A percentile compares a stretch with the other conserved stretches of the same genome.
Conservation (phyloP, 2,113 vertebrate species). For the Lichenostomus cassidix region DNA sequence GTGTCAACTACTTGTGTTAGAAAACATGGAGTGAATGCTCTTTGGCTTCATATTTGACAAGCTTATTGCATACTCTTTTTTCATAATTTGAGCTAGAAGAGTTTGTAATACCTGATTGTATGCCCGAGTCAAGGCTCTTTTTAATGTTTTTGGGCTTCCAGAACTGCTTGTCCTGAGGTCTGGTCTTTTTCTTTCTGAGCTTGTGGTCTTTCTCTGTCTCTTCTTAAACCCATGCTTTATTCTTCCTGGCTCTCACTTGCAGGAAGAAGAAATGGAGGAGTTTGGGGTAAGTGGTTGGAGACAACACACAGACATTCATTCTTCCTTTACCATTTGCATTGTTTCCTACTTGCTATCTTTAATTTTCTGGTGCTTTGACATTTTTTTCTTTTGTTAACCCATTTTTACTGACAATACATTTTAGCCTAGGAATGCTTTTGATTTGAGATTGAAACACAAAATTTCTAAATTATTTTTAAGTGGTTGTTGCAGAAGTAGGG, state of each 20-base stretch:
- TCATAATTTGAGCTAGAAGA: slow-evolving; percentile 24
- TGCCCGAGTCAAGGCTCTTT: slow-evolving; percentile 18
- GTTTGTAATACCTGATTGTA: slow-evolving; percentile 3
- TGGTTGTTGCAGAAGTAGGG: background rate
- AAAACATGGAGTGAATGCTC: background rate
- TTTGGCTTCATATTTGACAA: background rate
- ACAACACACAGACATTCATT: slow-evolving; percentile 64
- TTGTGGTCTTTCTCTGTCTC: slow-evolving; percentile 88
- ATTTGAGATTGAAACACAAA: slow-evolving; percentile 58
- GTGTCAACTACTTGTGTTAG: background rate
- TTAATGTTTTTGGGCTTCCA: slow-evolving; percentile 76
- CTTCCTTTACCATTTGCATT: slow-evolving; percentile 64
- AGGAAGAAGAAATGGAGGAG: slow-evolving; percentile 99
- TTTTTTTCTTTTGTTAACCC: slow-evolving; percentile 69
- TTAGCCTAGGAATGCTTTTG: slow-evolving; percentile 72
- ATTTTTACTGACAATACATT: slow-evolving; percentile 64
- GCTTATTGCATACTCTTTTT: slow-evolving; percentile 2
- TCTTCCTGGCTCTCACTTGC: slow-evolving; percentile 90
- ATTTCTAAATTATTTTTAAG: slow-evolving; percentile 38
- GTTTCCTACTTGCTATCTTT: slow-evolving; percentile 66
- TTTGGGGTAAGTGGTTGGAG: slow-evolving; percentile 94
- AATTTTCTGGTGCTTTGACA: slow-evolving; percentile 70
- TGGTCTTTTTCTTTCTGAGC: slow-evolving; percentile 91
- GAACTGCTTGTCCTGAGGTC: slow-evolving; percentile 81
- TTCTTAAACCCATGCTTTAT: slow-evolving; percentile 86